Percentiles rank a stretch among this genome's conserved stretches.
Conservation (phyloP, 2,797 vertebrate genomes). For the Gymnothorax javanicus region DNA sequence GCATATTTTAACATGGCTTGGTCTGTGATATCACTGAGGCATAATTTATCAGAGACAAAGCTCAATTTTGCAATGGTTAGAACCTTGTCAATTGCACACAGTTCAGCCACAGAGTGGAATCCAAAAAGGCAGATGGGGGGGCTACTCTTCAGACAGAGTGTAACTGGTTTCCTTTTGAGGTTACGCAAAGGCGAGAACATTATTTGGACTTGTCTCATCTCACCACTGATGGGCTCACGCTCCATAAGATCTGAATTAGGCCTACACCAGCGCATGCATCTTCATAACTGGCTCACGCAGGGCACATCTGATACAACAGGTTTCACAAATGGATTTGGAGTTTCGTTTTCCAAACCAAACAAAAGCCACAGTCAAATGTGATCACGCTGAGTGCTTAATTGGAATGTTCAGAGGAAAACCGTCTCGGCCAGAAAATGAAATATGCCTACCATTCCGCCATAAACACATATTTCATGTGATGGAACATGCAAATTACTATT, state of each 20-base stretch:
- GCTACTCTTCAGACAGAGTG: not conserved
- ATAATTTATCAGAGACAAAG: slow-evolving; percentile 65
- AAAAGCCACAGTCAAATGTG: slow-evolving; percentile 58
- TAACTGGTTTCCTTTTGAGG: not conserved
- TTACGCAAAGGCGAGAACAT: not conserved
- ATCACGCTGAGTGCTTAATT: slow-evolving; percentile 57
- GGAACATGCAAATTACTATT: slow-evolving; percentile 35
- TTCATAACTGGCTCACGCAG: slow-evolving; percentile 38
- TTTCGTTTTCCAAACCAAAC: slow-evolving; percentile 63
- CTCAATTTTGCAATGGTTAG: slow-evolving; percentile 52
- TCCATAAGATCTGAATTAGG: slow-evolving; percentile 59
- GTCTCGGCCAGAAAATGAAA: slow-evolving; percentile 52
- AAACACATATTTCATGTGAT: slow-evolving; percentile 61
- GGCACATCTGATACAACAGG: slow-evolving; percentile 63
- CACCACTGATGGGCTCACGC: slow-evolving; percentile 44
- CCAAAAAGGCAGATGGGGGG: not conserved
- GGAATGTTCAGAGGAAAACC: slow-evolving; percentile 60
- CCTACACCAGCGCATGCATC: slow-evolving; percentile 43
- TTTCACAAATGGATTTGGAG: slow-evolving; percentile 64
- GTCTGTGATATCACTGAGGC: slow-evolving; percentile 62
- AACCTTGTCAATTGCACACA: slow-evolving; percentile 52
- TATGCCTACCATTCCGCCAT: slow-evolving; percentile 52
- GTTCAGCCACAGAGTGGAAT: slow-evolving; percentile 27
- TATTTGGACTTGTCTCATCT: slow-evolving; percentile 49
- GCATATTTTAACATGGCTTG: slow-evolving; percentile 64